A percentile compares a stretch with the other conserved stretches of the same genome.
Evolutionary conservation across 2,797 vertebrate species (phyloP).

Genomic region (Darevskia mixta): DNA sequence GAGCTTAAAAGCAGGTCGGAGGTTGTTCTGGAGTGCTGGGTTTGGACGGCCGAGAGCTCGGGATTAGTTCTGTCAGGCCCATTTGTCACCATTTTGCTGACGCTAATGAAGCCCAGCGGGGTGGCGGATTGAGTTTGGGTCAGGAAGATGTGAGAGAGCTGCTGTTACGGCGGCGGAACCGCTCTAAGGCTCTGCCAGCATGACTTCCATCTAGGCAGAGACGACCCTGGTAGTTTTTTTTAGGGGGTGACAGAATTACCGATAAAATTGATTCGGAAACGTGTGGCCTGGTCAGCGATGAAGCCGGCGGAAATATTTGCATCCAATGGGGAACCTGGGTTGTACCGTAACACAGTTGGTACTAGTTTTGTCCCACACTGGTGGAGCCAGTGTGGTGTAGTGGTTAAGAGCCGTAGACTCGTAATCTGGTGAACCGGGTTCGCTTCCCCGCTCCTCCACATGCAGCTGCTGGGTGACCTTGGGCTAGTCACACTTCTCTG

Average conservation of each 20-base stretch:
- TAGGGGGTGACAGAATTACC: not conserved
- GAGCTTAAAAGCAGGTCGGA: not conserved
- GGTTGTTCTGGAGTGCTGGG: not conserved
- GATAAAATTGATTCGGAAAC: not conserved
- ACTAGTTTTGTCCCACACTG: too few relatives aligned
- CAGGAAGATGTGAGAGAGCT: not conserved
- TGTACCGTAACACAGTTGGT: too few relatives aligned
- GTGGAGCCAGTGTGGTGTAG: too few relatives aligned
- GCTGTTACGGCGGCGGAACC: too few relatives aligned
- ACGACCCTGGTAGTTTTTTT: not conserved
- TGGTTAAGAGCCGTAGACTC: too few relatives aligned
- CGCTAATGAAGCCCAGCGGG: not conserved
- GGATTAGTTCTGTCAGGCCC: slow-evolving; percentile 15
- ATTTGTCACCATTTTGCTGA: slow-evolving; percentile 32
- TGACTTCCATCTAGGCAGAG: not conserved
- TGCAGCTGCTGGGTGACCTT: too few relatives aligned
- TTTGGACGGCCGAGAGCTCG: slow-evolving; percentile 18
- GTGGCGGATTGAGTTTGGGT: not conserved
- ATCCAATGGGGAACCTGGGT: too few relatives aligned
- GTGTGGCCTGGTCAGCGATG: not conserved
- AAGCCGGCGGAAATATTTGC: too few relatives aligned
- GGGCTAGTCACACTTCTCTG: too few relatives aligned
- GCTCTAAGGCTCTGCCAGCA: fast-evolving
- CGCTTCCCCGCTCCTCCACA: too few relatives aligned
- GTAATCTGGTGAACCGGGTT: too few relatives aligned